Evolutionary conservation across 2,113 vertebrate genomes (phyloP).

Genomic region (Pseudopipra pipra): DNA sequence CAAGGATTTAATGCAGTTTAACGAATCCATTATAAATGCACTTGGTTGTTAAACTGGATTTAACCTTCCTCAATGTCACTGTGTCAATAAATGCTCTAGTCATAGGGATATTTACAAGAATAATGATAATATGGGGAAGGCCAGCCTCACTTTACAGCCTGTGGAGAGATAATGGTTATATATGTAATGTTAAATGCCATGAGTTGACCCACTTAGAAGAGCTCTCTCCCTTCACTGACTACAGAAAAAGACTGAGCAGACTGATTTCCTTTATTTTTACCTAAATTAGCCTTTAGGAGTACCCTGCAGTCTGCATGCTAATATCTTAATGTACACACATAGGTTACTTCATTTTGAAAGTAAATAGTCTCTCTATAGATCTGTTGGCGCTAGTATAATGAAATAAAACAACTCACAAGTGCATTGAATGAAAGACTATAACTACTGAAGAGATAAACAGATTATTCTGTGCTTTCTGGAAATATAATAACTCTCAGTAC

Average conservation of each 20-base stretch:
- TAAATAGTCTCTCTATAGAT: constrained; percentile 4
- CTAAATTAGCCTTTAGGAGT: constrained; percentile 12
- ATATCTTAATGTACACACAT: not conserved
- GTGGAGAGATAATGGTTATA: not conserved
- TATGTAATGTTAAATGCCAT: not conserved
- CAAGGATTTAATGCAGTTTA: constrained; percentile 24
- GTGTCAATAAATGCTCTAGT: not conserved
- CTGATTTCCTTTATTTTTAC: constrained; percentile 28
- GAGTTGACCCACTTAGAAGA: not conserved
- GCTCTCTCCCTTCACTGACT: not conserved
- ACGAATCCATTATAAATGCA: constrained; percentile 14
- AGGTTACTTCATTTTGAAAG: constrained; percentile 10
- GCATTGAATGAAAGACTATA: constrained; percentile 10
- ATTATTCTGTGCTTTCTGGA: constrained; percentile 17
- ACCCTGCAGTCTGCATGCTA: not conserved
- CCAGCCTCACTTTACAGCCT: not conserved
- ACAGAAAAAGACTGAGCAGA: not conserved
- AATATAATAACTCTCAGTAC: constrained; percentile 23
- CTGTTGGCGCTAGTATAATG: not conserved
- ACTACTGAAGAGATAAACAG: constrained; percentile 28
- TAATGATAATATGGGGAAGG: not conserved
- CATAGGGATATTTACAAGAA: not conserved
- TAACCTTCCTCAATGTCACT: constrained; percentile 28
- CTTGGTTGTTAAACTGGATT: constrained; percentile 15
- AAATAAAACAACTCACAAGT: not conserved